Evolutionary conservation across 2,113 vertebrate species (phyloP).

Genomic region (Oxyruncus cristatus): DNA sequence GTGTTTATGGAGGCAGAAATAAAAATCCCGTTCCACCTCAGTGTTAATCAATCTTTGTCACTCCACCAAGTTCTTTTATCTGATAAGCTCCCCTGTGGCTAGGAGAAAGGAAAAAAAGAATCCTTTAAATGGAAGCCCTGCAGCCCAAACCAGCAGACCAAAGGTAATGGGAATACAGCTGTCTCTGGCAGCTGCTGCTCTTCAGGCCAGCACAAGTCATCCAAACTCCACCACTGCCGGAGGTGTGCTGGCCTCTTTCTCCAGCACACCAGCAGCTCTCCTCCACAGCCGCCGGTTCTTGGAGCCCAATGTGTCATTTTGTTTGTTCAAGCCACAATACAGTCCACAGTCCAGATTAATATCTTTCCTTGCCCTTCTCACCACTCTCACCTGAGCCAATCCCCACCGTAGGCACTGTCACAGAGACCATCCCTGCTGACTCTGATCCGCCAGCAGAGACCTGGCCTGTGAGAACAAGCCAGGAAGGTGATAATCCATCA

Average conservation of each 20-base stretch:
- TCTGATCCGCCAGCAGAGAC: neutral
- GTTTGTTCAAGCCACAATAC: neutral
- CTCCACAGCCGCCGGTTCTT: neutral
- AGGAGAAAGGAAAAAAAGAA: neutral
- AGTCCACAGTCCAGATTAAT: neutral
- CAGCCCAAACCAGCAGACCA: neutral
- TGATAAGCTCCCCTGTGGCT: neutral
- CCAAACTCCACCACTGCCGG: rapidly evolving
- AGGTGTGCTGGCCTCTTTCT: neutral
- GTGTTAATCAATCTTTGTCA: conserved; percentile 51
- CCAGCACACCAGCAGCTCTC: neutral
- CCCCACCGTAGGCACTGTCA: neutral
- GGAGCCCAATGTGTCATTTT: neutral
- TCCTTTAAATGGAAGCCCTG: neutral
- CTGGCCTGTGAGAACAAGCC: neutral
- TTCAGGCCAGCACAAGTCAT: neutral
- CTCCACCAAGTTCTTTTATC: conserved; percentile 1
- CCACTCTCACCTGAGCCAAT: neutral
- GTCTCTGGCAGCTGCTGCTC: neutral
- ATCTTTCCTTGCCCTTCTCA: neutral
- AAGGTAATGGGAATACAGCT: neutral
- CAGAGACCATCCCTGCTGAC: neutral
- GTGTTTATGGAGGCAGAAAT: conserved; percentile 19
- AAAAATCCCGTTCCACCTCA: conserved; percentile 25
- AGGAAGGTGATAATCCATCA: neutral